These are phyloP conservation scores for Pseudochaenichthys georgianus DNA, from an alignment of 2,797 vertebrate genomes.

Conservation along the genomic window DNA sequence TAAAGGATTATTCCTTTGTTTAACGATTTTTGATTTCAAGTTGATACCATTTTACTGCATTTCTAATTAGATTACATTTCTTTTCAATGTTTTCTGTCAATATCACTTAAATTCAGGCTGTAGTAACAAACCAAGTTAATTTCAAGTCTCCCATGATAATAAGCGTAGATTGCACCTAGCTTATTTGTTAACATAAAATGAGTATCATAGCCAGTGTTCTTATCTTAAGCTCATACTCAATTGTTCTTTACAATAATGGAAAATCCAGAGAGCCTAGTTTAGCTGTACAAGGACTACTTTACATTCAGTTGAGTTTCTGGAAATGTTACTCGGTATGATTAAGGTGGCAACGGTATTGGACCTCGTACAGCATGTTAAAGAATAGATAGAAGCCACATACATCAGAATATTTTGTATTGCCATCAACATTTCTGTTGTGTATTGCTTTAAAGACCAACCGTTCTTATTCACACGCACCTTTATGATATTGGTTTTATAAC, in stretches of 20 bases:
- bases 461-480: not conserved
- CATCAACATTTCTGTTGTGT: not conserved
- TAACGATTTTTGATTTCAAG: not conserved
- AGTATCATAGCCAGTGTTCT: too few species aligned
- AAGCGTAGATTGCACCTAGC: too few species aligned
- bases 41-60: not conserved
- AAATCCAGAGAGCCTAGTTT: too few species aligned
- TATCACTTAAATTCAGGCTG: not conserved
- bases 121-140: not conserved
- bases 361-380: too few species aligned
- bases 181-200: too few species aligned
- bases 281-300: too few species aligned
- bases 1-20: not conserved
- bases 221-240: too few species aligned
- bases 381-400: too few species aligned
- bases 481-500: not conserved
- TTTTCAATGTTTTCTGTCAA: not conserved
- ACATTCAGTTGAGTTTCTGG: too few species aligned
- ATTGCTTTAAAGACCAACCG: not conserved
- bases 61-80: not conserved
- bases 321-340: too few species aligned
- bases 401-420: not conserved
- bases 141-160: not conserved
- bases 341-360: too few species aligned
- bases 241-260: too few species aligned